Evolutionary conservation across 2,797 vertebrate species (phyloP), one percentile per base, ranked within the genome.

Genomic region (Clarias pachynema): DNA sequence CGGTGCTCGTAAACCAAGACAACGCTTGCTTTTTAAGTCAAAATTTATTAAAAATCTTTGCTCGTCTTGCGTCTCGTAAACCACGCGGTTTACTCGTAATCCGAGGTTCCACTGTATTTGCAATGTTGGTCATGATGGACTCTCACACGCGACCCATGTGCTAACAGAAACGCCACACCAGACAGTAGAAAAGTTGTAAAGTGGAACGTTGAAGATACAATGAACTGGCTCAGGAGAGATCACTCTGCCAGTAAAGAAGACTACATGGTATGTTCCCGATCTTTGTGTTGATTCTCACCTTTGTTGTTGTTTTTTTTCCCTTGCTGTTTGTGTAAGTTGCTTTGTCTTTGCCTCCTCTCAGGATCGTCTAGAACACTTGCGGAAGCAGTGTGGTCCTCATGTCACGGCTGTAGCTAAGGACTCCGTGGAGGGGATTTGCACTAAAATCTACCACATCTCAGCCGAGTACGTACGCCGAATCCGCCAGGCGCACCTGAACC

Each of bases 151-250:
- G 16, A 31, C 49, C 40, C 29, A 8, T 62, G 7, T 77, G 34
- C 63, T 0, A 85, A 75, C 92, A 99, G 98, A 95, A 99, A 98
- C 6, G 97, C 98, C 0, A 97, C 97, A 79, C 97, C 98, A 0
- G 98, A 99, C 90, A 98, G 98, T 91, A 95, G 98, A 86, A 99
- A 99, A 91, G 96, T 99, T 87, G 98, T 99, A 88, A 99, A 99
- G 88, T 99, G 98, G 98, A 99, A 99, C 0, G 97, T 98, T 62
- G 98, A 99, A 86, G 98, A 99, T 91, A 99, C 98, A 0, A 99
- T 99, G 95, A 99, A 94, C 94, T 99, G 98, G 98, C 95, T 99
- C 81, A 96, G 98, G 88, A 93, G 97, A 93, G 98, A 99, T 93
- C 97, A 98, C 91, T 98, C 97, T 0, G 98, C 98, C 88, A 98